A percentile compares a stretch with the other conserved stretches of the same genome.
phyloP scores from a whole-genome alignment of 2,113 vertebrate species.

The Dasyurus viverrinus region DNA sequence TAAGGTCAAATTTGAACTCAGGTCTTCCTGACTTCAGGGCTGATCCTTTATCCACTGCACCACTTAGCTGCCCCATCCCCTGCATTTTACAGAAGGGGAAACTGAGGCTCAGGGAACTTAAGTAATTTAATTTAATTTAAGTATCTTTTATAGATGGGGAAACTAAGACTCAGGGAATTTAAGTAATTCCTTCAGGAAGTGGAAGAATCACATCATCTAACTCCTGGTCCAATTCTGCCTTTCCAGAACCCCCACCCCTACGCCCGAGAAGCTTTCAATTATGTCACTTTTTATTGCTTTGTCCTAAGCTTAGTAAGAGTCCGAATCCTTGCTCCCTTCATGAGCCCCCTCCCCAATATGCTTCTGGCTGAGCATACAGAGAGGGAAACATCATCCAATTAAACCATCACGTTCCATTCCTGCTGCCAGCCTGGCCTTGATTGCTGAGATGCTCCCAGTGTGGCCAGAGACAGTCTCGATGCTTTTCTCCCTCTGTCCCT shows the following conservation, averaged over 20 bases:
- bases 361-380: neutral
- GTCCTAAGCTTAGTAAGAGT: neutral
- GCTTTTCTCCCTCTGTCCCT: neutral
- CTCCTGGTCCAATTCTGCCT: neutral
- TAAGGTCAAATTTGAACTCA: too few relatives aligned
- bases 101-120: too few relatives aligned
- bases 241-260: too few relatives aligned
- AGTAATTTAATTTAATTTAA: too few relatives aligned
- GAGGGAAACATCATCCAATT: neutral
- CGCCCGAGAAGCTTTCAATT: neutral
- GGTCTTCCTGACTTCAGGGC: too few relatives aligned
- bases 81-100: too few relatives aligned
- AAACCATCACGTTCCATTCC: neutral
- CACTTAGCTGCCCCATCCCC: too few relatives aligned
- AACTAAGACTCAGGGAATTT: too few relatives aligned
- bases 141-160: too few relatives aligned
- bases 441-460: fast-evolving
- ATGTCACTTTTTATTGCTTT: neutral
- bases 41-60: too few relatives aligned
- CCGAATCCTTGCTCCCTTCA: neutral
- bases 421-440: neutral
- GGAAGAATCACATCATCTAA: too few relatives aligned
- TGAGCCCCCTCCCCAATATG: neutral
- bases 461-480: neutral
- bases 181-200: fast-evolving